Percentiles rank a stretch among this genome's conserved stretches.
Evolutionary conservation across 2,888 invertebrate genomes (phyloP).

Genomic region (Lasioglossum villosulum): DNA sequence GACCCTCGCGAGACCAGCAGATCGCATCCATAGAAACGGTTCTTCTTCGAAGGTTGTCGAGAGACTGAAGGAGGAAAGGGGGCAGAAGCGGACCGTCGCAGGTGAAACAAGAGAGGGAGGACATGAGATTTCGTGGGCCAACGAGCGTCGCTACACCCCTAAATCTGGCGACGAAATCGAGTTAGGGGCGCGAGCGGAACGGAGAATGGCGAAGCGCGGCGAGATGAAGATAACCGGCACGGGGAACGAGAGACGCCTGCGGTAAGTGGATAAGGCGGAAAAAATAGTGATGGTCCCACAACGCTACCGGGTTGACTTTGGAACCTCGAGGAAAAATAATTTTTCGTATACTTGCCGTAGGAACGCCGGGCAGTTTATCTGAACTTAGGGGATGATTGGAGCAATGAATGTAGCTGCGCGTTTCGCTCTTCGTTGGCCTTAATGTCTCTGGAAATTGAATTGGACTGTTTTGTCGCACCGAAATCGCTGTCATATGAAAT

Average conservation of each 20-base stretch:
- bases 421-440: not conserved
- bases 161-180: slow-evolving; percentile 65
- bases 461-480: not conserved
- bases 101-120: not conserved
- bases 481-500: not conserved
- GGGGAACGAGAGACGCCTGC: slow-evolving; percentile 50
- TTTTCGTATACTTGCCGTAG: not conserved
- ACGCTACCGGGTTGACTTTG: not conserved
- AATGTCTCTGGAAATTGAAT: not conserved
- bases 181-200: slow-evolving; percentile 48
- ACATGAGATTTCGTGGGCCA: slow-evolving; percentile 33
- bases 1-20: slow-evolving; percentile 66
- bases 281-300: slow-evolving; percentile 40
- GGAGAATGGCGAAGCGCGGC: slow-evolving; percentile 30
- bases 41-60: slow-evolving; percentile 46
- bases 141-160: slow-evolving; percentile 43
- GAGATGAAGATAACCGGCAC: slow-evolving; percentile 67
- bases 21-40: slow-evolving; percentile 60
- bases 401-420: not conserved
- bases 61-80: slow-evolving; percentile 57
- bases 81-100: not conserved
- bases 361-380: not conserved
- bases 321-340: not conserved
- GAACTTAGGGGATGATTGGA: not conserved
- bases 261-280: slow-evolving; percentile 62